Percentiles rank a stretch among this genome's conserved stretches.
phyloP scores from a whole-genome alignment of 1,140 invertebrate species.

The Hyles euphorbiae region DNA sequence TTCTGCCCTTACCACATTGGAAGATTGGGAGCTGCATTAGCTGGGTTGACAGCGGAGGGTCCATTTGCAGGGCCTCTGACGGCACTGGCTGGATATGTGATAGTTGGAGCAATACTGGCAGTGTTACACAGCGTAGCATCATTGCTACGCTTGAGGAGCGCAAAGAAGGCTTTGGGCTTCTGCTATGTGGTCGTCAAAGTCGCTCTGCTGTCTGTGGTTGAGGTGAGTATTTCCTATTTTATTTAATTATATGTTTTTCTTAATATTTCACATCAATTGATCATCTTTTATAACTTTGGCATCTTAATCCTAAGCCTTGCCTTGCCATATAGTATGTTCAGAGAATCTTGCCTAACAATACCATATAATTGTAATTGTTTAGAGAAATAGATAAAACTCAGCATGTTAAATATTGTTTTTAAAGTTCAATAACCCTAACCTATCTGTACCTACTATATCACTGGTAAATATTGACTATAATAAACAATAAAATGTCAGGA shows the following conservation, averaged over 20 bases:
- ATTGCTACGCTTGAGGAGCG: slow-evolving; percentile 85
- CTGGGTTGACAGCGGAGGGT: slow-evolving; percentile 84
- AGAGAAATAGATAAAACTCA: no score
- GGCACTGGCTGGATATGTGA: slow-evolving; percentile 94
- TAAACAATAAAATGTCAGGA: no score
- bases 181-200: slow-evolving; percentile 98
- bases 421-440: no score
- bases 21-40: slow-evolving; percentile 84
- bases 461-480: no score
- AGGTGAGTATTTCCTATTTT: slow-evolving; percentile 38
- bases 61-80: slow-evolving; percentile 96
- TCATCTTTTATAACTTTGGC: no score
- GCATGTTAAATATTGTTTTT: no score
- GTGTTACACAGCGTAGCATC: slow-evolving; percentile 87
- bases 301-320: no score
- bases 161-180: slow-evolving; percentile 91
- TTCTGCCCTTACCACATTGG: slow-evolving; percentile 98
- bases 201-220: slow-evolving; percentile 64
- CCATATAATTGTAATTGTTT: no score
- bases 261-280: not conserved
- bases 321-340: no score
- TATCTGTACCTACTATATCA: no score
- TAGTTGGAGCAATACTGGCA: slow-evolving; percentile 90
- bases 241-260: not conserved
- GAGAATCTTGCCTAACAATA: no score